Conservation (phyloP, 1,140 invertebrate species). For the Ganaspis sp. region DNA sequence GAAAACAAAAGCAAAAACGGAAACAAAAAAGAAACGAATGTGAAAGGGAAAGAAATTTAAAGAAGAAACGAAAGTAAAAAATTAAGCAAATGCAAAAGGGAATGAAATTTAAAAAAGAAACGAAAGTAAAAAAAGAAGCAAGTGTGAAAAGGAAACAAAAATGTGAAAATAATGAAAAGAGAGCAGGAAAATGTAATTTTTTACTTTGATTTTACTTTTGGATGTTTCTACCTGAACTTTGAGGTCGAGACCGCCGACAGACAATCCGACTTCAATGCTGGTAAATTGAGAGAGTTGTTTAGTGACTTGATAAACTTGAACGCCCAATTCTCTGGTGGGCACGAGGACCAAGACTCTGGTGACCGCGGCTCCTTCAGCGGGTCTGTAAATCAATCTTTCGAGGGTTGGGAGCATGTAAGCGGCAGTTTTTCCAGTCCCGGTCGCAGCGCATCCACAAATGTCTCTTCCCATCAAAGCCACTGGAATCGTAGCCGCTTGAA, state of each 20-base stretch:
- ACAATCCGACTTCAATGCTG: slow-evolving; percentile 86
- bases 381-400: slow-evolving; percentile 92
- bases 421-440: slow-evolving; percentile 98
- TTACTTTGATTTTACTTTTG: no score
- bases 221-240: slow-evolving; percentile 88
- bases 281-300: slow-evolving; percentile 93
- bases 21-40: no score
- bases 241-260: slow-evolving; percentile 95
- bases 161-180: no score
- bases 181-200: no score
- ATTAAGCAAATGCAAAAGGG: no score
- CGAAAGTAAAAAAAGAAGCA: no score
- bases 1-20: no score
- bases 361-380: slow-evolving; percentile 78
- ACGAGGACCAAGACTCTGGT: slow-evolving; percentile 95
- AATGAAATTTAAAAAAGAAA: no score
- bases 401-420: slow-evolving; percentile 99
- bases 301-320: slow-evolving; percentile 96
- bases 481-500: slow-evolving; percentile 90
- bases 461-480: slow-evolving; percentile 92
- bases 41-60: no score
- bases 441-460: slow-evolving; percentile 97
- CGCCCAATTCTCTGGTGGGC: slow-evolving; percentile 97
- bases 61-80: no score
- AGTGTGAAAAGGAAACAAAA: no score